Base-by-base conservation (phyloP, 1,140 invertebrate genomes). In the Drosophila ananassae region DNA sequence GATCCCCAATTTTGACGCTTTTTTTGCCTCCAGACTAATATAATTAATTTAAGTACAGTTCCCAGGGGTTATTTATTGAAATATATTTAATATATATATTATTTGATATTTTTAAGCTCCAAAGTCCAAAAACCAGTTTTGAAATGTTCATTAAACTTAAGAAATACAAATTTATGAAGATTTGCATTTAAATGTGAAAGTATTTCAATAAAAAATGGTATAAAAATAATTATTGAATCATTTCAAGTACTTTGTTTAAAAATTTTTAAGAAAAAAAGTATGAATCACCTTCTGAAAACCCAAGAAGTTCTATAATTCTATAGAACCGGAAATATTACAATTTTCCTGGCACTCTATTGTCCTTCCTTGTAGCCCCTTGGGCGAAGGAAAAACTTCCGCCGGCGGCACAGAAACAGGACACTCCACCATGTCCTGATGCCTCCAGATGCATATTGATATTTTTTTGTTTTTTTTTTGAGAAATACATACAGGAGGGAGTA, bases 361-460 rank as follows among this genome's bases (percentile, higher is more conserved):
- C 28, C 39, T 46, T 28, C 13, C 8, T 3, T 30, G 13, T 21
- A 28, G 41, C 22, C 57, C 46, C 46, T 12, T 8, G 24, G 32
- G 28, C 22, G 44, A 2, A 34, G 13, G 44, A 2, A 34, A 22
- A 32, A 21, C 64, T 44, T 51, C 46, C 53, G 64, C 3, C 12
- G 34, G 54, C 48, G 64, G 32, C 44, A 66, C 32, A n/a, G 41
- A 47, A 44, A 48, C 52, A 52, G 46, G 44, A 47, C 51, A 57
- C 46, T 51, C 63, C 28, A 56, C 8, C 28, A 12, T 2, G 34
- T 37, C 34, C 10, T n/a, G 24, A 12, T 7, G 8, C 8, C 5
- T 13, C 24, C 34, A 60, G 76, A 76, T 68, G 77, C 69, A 81
- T 75, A 85, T 85, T 85, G 82, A 81, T 68, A 17, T 17, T n/a